Conservation (phyloP, 2,113 vertebrate species). For the Microtus oregoni region DNA sequence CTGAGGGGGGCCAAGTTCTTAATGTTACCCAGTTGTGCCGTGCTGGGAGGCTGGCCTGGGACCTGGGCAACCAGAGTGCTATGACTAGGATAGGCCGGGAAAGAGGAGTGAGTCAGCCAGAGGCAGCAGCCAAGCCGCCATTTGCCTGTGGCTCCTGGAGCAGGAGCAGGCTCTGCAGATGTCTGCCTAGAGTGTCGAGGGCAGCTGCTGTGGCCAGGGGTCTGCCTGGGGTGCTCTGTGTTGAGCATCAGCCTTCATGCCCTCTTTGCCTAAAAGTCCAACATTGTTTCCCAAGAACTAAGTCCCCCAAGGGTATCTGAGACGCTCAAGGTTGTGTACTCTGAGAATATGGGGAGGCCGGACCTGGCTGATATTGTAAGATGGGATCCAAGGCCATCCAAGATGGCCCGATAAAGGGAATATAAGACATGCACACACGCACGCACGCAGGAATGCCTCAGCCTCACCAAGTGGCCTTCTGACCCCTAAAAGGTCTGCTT, state of each 20-base stretch:
- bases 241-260: fast-evolving
- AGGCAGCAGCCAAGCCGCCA: neutral
- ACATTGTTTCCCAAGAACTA: neutral
- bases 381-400: fast-evolving
- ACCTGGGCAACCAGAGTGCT: neutral
- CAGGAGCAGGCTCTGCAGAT: fast-evolving
- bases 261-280: neutral
- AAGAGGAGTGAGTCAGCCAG: neutral
- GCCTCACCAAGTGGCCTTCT: fast-evolving
- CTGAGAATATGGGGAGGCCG: neutral
- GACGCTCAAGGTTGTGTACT: fast-evolving
- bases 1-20: conserved; percentile 30
- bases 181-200: neutral
- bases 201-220: neutral
- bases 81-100: neutral
- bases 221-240: neutral
- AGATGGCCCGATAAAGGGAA: fast-evolving
- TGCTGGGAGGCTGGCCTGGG: neutral
- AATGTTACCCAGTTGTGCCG: conserved; percentile 71
- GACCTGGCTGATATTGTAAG: no score
- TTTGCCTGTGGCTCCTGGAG: fast-evolving
- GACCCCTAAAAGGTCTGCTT: neutral
- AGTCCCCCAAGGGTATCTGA: neutral
- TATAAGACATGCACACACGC: neutral
- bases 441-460: neutral